Evolutionary conservation across 2,113 vertebrate genomes (phyloP), one percentile per base, ranked within the genome.

Genomic region (Pseudorasbora parva): DNA sequence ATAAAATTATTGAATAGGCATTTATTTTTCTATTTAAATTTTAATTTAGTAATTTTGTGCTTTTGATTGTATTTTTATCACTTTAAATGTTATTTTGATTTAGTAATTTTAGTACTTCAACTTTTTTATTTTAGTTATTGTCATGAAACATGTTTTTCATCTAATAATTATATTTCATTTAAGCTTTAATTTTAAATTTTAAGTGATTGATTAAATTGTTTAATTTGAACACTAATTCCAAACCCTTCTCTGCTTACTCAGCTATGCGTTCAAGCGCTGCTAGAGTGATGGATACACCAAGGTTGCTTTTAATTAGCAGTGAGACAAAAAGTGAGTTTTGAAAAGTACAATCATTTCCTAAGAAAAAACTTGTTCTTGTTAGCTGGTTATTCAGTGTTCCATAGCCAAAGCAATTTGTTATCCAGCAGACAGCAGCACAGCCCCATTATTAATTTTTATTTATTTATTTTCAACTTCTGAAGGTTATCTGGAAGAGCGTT

Each of bases 401-500:
- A 51, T 62, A 69, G 27, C 75, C 15, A 30, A 66, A 19, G 45
- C 49, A 25, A 77, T 76, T 57, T 66, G 37, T 77, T 66, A 80
- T 33, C 43, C n/a, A 11, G 51, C 47, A 69, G 51, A 49, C 27
- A 78, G 78, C 57, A 25, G 68, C 59, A 81, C 69, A 62, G 25
- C n/a, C 27, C 49, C 54, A 66, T 57, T 82, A 82, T 84, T 81
- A 66, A 12, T 1, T 12, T 2, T 80, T 43, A 27, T 76, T 85
- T 69, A 33, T 12, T 83, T 60, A 41, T 76, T 87, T 69, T 33
- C 51, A 69, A 27, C 11, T 47, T 64, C 27, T 77, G 51, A 85
- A 81, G 72, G 71, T 86, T 56, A 79, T 59, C 71, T 78, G 41
- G 49, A 78, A 83, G 72, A 64, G 71, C 23, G 9, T 66, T 84